Base-by-base conservation (phyloP, 2,797 vertebrate species). In the Threskiornis aethiopicus region DNA sequence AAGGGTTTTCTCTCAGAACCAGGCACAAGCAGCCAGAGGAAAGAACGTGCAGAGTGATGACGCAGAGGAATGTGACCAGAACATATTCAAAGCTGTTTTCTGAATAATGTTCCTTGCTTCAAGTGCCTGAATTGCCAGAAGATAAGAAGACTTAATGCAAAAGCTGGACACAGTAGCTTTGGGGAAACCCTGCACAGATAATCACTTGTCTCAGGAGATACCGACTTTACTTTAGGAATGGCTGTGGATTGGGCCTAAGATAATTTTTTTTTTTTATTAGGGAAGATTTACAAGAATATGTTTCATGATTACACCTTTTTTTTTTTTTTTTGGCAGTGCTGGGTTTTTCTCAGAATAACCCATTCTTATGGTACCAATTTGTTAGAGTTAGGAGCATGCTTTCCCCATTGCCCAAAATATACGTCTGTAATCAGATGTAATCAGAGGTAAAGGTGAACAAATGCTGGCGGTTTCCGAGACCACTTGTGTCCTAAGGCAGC, bases 381-480 rank as follows among this genome's bases (percentile, higher is more conserved):
- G 5, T 76, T 46, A 42, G 33, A 71, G 7, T 55, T 73, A 37
- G 19, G 25, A 75, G 8, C 26, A 46, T 14, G 8, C 13, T 79
- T 89, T 79, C 28, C 37, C 20, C 13, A 19, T 52, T 13, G 13
- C 11, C 10, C 10, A 25, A 62, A 84, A 55, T 62, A 16, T 13
- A 24, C n/a, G 6, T 41, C 42, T 54, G 4, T 24, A 92, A 77
- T n/a, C 37, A 79, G 16, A 54, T 5, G 12, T 9, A 92, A 77
- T n/a, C 37, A 79, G 16, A 54, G 5, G 13, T 9, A 94, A 89
- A 64, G 25, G 10, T 47, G 29, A 70, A 83, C 39, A 77, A 89
- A 77, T 15, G 19, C 5, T 62, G 17, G 9, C 10, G 0, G 10
- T 22, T 95, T 93, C 71, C 0, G 0, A 64, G 31, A 24, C 12